Percentiles rank a stretch among this genome's conserved stretches.
phyloP scores from a whole-genome alignment of 2,797 vertebrate species.

The Enteromius treurensis region DNA sequence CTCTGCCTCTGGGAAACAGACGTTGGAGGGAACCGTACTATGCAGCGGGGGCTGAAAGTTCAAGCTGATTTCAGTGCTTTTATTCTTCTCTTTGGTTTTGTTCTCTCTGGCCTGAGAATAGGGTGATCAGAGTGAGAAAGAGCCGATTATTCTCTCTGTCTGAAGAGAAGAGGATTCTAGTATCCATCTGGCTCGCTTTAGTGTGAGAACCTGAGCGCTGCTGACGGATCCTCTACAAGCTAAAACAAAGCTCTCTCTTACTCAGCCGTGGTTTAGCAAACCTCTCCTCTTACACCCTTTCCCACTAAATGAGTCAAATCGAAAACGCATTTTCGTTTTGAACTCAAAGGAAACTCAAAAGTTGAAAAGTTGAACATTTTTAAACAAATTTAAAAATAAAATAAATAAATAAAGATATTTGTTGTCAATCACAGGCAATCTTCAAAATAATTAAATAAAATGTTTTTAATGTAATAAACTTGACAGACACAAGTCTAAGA shows the following conservation, averaged over 20 bases:
- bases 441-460: not conserved
- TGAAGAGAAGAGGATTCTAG: slow-evolving; percentile 59
- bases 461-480: not conserved
- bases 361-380: not conserved
- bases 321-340: not conserved
- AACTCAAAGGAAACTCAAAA: not conserved
- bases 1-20: slow-evolving; percentile 39
- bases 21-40: slow-evolving; percentile 16
- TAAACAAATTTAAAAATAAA: no score
- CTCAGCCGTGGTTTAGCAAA: slow-evolving; percentile 34
- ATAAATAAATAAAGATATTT: not conserved
- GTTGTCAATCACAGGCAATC: not conserved
- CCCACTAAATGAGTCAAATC: slow-evolving; percentile 30
- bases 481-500: not conserved
- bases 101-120: slow-evolving; percentile 51
- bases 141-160: slow-evolving; percentile 68
- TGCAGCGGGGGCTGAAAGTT: slow-evolving; percentile 16
- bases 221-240: slow-evolving; percentile 79
- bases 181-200: slow-evolving; percentile 60
- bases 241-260: slow-evolving; percentile 74
- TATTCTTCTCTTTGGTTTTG: slow-evolving; percentile 57
- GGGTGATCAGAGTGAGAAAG: slow-evolving; percentile 65
- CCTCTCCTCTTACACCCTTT: slow-evolving; percentile 36
- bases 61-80: slow-evolving; percentile 44
- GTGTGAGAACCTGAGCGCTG: slow-evolving; percentile 69